These are phyloP conservation scores for Hartigia nigra DNA, from an alignment of 2,888 invertebrate genomes.

Conservation along the genomic window DNA sequence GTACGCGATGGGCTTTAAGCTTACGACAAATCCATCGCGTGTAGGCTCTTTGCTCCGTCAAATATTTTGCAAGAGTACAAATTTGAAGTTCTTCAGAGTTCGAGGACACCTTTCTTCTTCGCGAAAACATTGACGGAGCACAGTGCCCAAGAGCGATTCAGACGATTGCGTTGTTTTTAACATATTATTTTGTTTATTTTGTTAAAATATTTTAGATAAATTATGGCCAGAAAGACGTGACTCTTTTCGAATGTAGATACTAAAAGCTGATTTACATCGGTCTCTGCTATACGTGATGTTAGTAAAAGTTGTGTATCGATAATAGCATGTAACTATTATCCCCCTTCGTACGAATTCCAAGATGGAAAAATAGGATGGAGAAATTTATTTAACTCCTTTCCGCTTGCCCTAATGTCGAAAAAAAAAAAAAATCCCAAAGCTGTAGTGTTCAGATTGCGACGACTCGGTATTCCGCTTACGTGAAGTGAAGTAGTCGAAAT, in stretches of 20 bases:
- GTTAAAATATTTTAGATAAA: neutral
- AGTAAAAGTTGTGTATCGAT: neutral
- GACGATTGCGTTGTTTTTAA: neutral
- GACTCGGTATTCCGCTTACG: conserved; percentile 32
- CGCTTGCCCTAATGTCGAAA: neutral
- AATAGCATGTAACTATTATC: neutral
- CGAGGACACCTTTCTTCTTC: too few species aligned
- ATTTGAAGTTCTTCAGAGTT: neutral
- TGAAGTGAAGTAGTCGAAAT: conserved; percentile 21
- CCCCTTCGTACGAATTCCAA: neutral
- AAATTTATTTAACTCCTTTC: neutral
- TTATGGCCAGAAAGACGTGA: neutral
- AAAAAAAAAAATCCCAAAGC: conserved; percentile 32
- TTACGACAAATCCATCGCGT: neutral
- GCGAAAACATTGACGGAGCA: neutral
- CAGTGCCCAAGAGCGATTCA: neutral
- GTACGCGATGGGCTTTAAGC: neutral
- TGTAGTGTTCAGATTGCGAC: conserved; percentile 64
- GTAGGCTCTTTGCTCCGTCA: neutral
- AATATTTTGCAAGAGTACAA: neutral
- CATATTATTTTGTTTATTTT: neutral
- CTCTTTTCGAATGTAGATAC: neutral
- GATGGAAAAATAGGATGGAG: neutral
- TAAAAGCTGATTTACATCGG: neutral
- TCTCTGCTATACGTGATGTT: neutral